These are phyloP conservation scores for Sinocyclocheilus anshuiensis DNA, from an alignment of 2,113 vertebrate species.

Conservation along the genomic window DNA sequence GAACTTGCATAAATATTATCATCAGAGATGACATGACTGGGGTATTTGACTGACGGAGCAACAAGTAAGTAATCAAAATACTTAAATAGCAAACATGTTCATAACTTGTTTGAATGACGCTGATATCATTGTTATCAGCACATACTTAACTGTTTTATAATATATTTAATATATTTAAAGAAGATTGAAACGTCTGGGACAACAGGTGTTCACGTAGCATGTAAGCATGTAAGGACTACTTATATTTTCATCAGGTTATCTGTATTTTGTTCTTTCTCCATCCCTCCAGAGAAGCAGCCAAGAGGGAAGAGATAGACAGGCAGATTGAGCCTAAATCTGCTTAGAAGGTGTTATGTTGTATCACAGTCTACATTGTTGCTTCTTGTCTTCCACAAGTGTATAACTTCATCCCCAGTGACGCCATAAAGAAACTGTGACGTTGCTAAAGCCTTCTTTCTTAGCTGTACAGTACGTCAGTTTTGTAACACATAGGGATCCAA, in stretches of 20 bases:
- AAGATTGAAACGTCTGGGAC: not conserved
- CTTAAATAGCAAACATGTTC: not conserved
- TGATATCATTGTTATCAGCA: not conserved
- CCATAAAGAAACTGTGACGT: constrained; percentile 10
- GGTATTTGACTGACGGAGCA: not conserved
- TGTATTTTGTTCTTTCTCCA: not conserved
- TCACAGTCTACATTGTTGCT: not conserved
- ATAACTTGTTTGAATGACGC: not conserved
- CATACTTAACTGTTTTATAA: not conserved
- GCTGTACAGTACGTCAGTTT: not conserved
- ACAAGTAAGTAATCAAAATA: not conserved
- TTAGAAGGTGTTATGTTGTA: constrained; percentile 11
- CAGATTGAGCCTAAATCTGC: not conserved
- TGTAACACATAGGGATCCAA: not conserved
- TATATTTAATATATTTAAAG: not conserved
- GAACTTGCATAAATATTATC: not conserved
- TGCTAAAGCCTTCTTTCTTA: constrained; percentile 7
- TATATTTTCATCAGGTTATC: too few species aligned
- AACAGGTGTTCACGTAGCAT: too few species aligned
- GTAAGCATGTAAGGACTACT: too few species aligned
- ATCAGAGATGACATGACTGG: not conserved
- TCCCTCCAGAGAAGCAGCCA: not conserved
- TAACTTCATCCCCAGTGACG: not conserved
- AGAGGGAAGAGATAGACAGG: not conserved
- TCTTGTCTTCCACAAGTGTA: not conserved